A percentile compares a stretch with the other conserved stretches of the same genome.
phyloP scores from a whole-genome alignment of 2,888 invertebrate genomes.

The Leistus spinibarbis region DNA sequence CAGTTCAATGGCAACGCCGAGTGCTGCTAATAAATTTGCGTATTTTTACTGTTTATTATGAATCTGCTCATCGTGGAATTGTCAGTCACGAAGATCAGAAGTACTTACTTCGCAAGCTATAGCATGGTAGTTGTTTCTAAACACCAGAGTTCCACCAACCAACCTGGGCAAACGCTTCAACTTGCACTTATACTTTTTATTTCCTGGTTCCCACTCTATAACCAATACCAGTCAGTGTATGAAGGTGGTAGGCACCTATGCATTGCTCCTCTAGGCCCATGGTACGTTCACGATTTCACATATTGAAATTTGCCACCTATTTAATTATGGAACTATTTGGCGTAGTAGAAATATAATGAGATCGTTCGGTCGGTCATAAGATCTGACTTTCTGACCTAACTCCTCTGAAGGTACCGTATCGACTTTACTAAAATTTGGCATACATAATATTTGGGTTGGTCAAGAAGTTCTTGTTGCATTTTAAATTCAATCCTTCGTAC shows the following conservation, averaged over 20 bases:
- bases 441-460: too few relatives aligned
- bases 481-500: too few relatives aligned
- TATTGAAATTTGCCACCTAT: neutral
- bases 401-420: too few relatives aligned
- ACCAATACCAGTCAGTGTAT: neutral
- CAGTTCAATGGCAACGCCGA: neutral
- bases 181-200: neutral
- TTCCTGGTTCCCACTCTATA: slow-evolving; percentile 8
- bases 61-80: neutral
- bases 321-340: too few relatives aligned
- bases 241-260: neutral
- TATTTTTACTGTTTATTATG: neutral
- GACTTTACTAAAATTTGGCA: too few relatives aligned
- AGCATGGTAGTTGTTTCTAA: slow-evolving; percentile 1
- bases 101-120: neutral
- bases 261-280: too few relatives aligned
- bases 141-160: neutral
- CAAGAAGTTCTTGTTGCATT: too few relatives aligned
- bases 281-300: too few relatives aligned
- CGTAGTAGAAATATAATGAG: too few relatives aligned
- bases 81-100: slow-evolving; percentile 11
- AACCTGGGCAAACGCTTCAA: neutral
- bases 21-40: neutral
- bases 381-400: too few relatives aligned
- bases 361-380: too few relatives aligned